A percentile compares a stretch with the other conserved stretches of the same genome.
Conservation (phyloP, 2,797 vertebrate species). For the Urophycis tenuis region DNA sequence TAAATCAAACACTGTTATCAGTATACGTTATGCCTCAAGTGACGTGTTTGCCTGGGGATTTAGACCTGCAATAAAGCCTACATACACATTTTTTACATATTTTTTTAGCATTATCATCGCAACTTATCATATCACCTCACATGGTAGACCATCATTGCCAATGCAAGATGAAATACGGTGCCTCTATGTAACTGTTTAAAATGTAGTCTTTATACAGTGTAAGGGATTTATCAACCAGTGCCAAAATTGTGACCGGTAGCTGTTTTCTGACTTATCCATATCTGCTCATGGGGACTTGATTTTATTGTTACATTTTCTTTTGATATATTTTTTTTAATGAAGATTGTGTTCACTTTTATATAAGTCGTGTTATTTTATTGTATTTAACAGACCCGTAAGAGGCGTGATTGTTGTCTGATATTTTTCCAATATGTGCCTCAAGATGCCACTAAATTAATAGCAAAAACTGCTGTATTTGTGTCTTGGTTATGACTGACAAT, state of each 20-base stretch:
- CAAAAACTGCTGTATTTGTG: slow-evolving; percentile 48
- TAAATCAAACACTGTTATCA: background rate
- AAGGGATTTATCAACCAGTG: background rate
- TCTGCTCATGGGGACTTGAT: background rate
- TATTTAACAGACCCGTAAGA: slow-evolving; percentile 44
- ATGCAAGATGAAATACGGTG: background rate
- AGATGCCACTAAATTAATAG: slow-evolving; percentile 25
- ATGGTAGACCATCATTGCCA: background rate
- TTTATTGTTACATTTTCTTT: slow-evolving; percentile 33
- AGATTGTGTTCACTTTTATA: slow-evolving; percentile 50
- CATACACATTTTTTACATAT: background rate
- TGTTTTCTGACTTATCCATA: background rate
- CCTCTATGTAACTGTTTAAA: background rate
- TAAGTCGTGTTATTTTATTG: slow-evolving; percentile 40
- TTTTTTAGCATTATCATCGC: background rate
- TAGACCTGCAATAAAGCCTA: background rate
- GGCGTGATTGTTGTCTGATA: slow-evolving; percentile 24
- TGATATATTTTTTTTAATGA: slow-evolving; percentile 43
- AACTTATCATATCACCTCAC: background rate
- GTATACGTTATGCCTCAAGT: background rate
- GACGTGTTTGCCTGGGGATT: background rate
- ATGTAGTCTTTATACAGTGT: background rate
- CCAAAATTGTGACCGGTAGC: background rate
- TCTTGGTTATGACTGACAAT: slow-evolving; percentile 33
- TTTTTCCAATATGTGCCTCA: slow-evolving; percentile 41